Evolutionary conservation across 2,113 vertebrate species (phyloP).

Genomic region (Melanostigma gelatinosum): DNA sequence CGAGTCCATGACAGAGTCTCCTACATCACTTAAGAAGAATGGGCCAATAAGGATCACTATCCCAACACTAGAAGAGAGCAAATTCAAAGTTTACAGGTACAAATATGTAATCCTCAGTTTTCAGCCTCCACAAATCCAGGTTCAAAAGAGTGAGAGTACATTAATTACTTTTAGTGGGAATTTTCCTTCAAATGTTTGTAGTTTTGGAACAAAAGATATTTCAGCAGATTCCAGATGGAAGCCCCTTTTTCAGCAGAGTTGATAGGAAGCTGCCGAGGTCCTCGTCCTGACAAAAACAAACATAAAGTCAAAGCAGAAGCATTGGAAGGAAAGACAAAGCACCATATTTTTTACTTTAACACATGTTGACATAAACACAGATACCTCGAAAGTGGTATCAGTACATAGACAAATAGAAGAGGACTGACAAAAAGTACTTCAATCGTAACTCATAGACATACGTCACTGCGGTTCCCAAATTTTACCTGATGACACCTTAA

Average conservation of each 20-base stretch:
- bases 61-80: neutral
- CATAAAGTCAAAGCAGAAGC: neutral
- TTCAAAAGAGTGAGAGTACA: neutral
- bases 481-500: neutral
- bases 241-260: conserved; percentile 90
- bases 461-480: neutral
- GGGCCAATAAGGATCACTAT: neutral
- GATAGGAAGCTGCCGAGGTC: conserved; percentile 96
- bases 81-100: conserved; percentile 4
- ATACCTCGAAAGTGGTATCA: neutral
- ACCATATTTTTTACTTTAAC: neutral
- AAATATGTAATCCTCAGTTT: neutral
- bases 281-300: conserved; percentile 86
- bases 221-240: conserved; percentile 86
- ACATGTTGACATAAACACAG: neutral
- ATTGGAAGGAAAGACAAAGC: neutral
- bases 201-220: neutral
- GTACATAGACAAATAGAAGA: neutral
- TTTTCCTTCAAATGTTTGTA: neutral
- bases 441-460: no score
- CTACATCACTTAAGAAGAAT: neutral
- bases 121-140: neutral
- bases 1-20: neutral
- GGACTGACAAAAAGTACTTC: neutral
- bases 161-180: neutral